Percentiles rank a stretch among this genome's conserved stretches.
These are phyloP conservation scores for Helicoverpa armigera DNA, from an alignment of 1,140 invertebrate species.

Conservation along the genomic window DNA sequence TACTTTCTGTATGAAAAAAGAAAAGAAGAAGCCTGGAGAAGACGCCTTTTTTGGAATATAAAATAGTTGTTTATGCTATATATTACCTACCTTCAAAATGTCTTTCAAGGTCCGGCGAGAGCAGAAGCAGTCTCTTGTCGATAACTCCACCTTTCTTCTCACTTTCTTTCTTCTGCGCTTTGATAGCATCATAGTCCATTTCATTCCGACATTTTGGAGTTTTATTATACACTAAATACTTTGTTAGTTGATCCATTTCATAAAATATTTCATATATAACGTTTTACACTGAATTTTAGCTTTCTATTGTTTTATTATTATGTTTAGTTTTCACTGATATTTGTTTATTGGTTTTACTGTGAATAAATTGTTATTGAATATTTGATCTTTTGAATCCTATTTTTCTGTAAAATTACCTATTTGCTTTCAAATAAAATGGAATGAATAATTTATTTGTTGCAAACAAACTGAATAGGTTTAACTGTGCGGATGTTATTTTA, in stretches of 20 bases:
- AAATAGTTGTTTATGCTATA: too few relatives aligned
- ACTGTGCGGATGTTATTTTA: background rate
- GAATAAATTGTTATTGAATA: background rate
- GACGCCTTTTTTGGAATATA: too few relatives aligned
- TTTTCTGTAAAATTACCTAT: background rate
- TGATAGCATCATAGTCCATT: conserved; percentile 72
- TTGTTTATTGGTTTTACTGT: background rate
- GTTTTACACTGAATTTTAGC: conserved; percentile 12
- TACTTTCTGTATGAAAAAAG: too few relatives aligned
- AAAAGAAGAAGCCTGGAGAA: too few relatives aligned
- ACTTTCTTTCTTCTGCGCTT: conserved; percentile 62
- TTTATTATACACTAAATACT: conserved; percentile 78
- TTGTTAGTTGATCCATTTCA: conserved; percentile 75
- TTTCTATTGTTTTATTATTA: background rate
- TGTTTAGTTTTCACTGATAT: background rate
- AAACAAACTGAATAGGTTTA: background rate
- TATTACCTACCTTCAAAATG: conserved; percentile 70
- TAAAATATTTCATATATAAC: background rate
- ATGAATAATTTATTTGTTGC: background rate
- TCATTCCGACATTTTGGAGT: conserved; percentile 66
- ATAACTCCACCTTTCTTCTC: conserved; percentile 58
- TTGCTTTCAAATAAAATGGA: background rate
- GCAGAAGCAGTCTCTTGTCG: conserved; percentile 70
- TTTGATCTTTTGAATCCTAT: background rate
- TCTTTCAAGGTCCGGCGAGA: conserved; percentile 70